Base-by-base conservation (phyloP, 2,888 invertebrate species). In the Drosophila putrida region DNA sequence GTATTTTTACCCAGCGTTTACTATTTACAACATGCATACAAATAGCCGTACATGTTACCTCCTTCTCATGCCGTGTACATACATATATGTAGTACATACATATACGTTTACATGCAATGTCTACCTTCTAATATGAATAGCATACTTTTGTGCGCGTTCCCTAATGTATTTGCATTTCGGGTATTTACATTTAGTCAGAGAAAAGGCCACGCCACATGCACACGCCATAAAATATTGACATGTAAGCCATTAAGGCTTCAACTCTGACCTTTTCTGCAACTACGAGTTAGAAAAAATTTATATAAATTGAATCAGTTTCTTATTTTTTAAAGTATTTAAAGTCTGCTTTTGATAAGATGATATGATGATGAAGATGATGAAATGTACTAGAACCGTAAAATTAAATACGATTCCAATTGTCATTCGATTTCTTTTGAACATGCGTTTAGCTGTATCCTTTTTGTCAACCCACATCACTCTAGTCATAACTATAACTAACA, bases 111-210 rank as follows among this genome's bases (percentile, higher is more conserved):
- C 38, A 54, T 35, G 44, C 43, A 62, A 60, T 53, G 39, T 51
- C 47, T 51, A 55, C 43, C 59, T 47, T 54, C 43, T 28, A 49
- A 71, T 65, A 59, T 67, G 47, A 62, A 65, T 64, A 71, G 76
- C 69, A 82, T 64, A 70, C 64, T 84, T 87, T 80, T 71, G 71
- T 47, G 82, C 68, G 54, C 59, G 51, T 59, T 63, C 31, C 43
- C 44, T 71, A 87, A 74, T 81, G 82, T 77, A 89, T 89, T 85
- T 87, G 80, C 79, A 80, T 78, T 86, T 71, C 61, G 70, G 86
- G 77, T 81, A 80, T 87, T 78, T 67, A 69, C 80, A 63, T 73
- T 82, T 67, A 27, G 71, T 58, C 60, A 55, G 57, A 43, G 44
- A 59, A 60, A 75, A 33, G 51, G 13, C 62, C 33, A 57, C 25